phyloP scores from a whole-genome alignment of 2,797 vertebrate genomes.

The Pristis pectinata region DNA sequence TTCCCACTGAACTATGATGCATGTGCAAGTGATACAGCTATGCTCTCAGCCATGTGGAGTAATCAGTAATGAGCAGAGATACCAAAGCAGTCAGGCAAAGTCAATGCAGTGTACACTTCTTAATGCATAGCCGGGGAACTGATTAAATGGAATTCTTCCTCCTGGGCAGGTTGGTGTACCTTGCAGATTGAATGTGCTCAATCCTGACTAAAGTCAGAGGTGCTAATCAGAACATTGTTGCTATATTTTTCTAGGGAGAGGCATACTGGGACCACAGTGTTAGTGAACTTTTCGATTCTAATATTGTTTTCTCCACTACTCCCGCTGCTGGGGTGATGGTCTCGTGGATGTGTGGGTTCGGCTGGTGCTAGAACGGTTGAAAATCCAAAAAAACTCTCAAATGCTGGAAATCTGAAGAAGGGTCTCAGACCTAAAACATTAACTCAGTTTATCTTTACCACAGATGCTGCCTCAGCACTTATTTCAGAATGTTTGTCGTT shows the following conservation, averaged over 20 bases:
- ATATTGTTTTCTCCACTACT: neutral
- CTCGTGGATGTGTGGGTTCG: neutral
- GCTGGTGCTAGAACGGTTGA: neutral
- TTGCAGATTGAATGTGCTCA: neutral
- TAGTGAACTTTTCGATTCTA: too few relatives aligned
- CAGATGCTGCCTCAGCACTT: too few relatives aligned
- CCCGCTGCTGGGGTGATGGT: neutral
- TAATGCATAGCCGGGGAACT: conserved; percentile 1
- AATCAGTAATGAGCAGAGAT: conserved; percentile 31
- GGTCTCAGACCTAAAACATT: too few relatives aligned
- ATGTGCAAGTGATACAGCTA: neutral
- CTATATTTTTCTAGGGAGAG: neutral
- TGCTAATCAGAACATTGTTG: neutral
- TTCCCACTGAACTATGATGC: conserved; percentile 21
- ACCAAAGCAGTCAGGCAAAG: neutral
- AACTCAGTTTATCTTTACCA: too few relatives aligned
- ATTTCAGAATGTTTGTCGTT: neutral
- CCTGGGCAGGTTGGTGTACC: neutral
- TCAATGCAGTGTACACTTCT: neutral
- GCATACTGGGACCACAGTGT: neutral
- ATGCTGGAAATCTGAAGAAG: too few relatives aligned
- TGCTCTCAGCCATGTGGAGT: conserved; percentile 25
- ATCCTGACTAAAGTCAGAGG: neutral
- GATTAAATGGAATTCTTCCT: conserved; percentile 22
- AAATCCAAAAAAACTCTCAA: too few relatives aligned